Percentiles rank a stretch among this genome's conserved stretches.
These are phyloP conservation scores for Protaetia brevitarsis DNA, from an alignment of 1,140 invertebrate genomes.

Conservation along the genomic window DNA sequence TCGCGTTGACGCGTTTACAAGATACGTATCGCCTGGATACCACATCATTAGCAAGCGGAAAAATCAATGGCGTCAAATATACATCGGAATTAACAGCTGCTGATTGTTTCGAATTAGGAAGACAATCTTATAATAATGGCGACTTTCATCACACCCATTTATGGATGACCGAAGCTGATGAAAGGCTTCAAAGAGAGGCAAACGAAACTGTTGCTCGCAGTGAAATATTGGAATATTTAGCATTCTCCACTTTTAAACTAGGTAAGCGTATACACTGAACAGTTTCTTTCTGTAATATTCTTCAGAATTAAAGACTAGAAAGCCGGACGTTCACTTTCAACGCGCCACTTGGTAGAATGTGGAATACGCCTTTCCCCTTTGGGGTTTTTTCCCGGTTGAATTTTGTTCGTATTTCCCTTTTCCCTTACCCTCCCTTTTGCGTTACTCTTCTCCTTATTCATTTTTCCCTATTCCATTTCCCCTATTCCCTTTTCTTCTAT, in stretches of 20 bases:
- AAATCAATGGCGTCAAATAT: constrained; percentile 81
- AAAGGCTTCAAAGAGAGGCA: constrained; percentile 64
- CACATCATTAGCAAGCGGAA: constrained; percentile 81
- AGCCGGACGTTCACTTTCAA: too few relatives aligned
- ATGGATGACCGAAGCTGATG: constrained; percentile 93
- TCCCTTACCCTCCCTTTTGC: too few relatives aligned
- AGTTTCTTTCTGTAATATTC: too few relatives aligned
- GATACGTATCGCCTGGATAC: constrained; percentile 95
- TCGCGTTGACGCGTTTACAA: constrained; percentile 90
- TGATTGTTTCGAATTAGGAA: constrained; percentile 95
- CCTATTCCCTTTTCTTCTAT: too few relatives aligned
- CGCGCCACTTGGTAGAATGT: too few relatives aligned
- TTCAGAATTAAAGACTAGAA: too few relatives aligned
- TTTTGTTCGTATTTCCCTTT: too few relatives aligned
- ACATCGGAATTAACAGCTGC: constrained; percentile 71
- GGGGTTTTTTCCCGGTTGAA: too few relatives aligned
- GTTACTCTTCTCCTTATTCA: too few relatives aligned
- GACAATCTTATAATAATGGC: constrained; percentile 87
- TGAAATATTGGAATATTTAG: constrained; percentile 93
- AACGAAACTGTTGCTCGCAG: constrained; percentile 67
- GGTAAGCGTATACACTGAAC: too few relatives aligned
- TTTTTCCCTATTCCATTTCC: too few relatives aligned
- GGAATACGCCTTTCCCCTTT: too few relatives aligned
- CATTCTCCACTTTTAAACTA: constrained; percentile 92
- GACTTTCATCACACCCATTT: constrained; percentile 92